phyloP scores from a whole-genome alignment of 2,888 invertebrate genomes.

The Leucozona laternaria region DNA sequence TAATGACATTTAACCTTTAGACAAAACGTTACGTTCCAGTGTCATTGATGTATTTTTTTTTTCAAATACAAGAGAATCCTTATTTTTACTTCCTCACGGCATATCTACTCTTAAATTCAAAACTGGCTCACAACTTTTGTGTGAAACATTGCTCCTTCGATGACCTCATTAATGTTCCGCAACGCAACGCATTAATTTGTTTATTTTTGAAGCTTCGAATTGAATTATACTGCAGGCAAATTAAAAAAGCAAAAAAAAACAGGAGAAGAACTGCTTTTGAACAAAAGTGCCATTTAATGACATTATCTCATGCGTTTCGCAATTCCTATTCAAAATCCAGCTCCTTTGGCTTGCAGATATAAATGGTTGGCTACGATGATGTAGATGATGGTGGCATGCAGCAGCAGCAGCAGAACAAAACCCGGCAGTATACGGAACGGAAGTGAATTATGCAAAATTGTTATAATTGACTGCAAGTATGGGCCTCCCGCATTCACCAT shows the following conservation, averaged over 20 bases:
- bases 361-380: neutral
- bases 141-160: neutral
- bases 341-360: conserved; percentile 5
- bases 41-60: neutral
- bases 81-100: neutral
- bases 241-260: neutral
- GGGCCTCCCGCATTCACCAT: neutral
- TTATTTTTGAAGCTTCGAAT: conserved; percentile 45
- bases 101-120: neutral
- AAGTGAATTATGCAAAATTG: conserved; percentile 67
- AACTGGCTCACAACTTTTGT: conserved; percentile 14
- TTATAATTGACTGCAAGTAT: conserved; percentile 61
- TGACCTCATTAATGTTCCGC: conserved; percentile 54
- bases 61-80: neutral
- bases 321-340: conserved; percentile 38
- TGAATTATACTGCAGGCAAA: conserved; percentile 50
- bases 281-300: conserved; percentile 56
- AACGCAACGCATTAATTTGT: conserved; percentile 53
- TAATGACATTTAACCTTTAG: neutral
- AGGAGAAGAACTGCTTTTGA: neutral
- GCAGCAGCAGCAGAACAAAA: no score
- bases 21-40: neutral
- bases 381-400: neutral
- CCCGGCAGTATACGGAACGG: conserved; percentile 30
- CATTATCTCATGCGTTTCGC: conserved; percentile 57